Evolutionary conservation across 2,888 invertebrate genomes (phyloP).

Genomic region (Andrena praecox): DNA sequence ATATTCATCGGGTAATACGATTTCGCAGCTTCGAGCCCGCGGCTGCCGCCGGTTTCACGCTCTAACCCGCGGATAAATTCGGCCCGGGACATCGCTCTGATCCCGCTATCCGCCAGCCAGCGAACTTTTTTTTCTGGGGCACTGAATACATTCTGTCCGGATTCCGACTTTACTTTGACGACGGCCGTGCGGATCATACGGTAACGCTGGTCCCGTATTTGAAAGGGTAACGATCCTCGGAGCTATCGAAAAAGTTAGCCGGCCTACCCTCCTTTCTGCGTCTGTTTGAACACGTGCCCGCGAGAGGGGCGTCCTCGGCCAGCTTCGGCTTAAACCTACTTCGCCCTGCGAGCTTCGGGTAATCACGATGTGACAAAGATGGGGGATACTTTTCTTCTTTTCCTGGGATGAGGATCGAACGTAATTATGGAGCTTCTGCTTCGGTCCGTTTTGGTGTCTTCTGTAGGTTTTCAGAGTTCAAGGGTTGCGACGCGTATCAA

Average conservation of each 20-base stretch:
- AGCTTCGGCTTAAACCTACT: background rate
- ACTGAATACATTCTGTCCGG: constrained; percentile 53
- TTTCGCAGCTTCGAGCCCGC: constrained; percentile 75
- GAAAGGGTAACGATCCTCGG: constrained; percentile 52
- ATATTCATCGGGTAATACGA: constrained; percentile 84
- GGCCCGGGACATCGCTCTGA: constrained; percentile 53
- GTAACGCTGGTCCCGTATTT: constrained; percentile 41
- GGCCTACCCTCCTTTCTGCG: background rate
- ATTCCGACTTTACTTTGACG: constrained; percentile 53
- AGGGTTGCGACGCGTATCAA: no score
- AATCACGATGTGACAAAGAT: constrained; percentile 7
- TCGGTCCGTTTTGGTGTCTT: background rate
- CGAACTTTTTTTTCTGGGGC: constrained; percentile 50
- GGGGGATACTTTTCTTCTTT: constrained; percentile 4
- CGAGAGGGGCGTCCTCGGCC: constrained; percentile 9
- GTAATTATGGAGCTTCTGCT: background rate
- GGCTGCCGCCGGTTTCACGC: constrained; percentile 62
- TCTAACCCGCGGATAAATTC: constrained; percentile 76
- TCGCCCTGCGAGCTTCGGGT: background rate
- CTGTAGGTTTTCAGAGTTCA: background rate
- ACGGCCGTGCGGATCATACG: constrained; percentile 27
- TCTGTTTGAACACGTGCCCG: constrained; percentile 45
- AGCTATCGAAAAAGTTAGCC: constrained; percentile 55
- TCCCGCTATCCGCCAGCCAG: constrained; percentile 24
- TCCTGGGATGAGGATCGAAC: background rate